Percentiles rank a stretch among this genome's conserved stretches.
These are phyloP conservation scores for Micrastur ruficollis DNA, from an alignment of 2,797 vertebrate genomes.

Conservation along the genomic window DNA sequence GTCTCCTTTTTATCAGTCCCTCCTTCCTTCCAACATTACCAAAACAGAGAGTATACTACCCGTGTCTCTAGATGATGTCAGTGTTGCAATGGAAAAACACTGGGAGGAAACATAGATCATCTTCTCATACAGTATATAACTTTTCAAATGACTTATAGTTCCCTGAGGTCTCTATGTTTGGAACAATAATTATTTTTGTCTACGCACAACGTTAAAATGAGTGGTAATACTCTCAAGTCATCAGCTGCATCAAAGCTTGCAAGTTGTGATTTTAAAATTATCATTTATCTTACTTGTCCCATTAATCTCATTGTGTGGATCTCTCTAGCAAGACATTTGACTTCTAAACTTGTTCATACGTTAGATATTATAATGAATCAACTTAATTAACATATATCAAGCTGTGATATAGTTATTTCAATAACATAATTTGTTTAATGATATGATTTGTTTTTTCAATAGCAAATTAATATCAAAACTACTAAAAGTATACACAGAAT, in stretches of 20 bases:
- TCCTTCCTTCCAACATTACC: background rate
- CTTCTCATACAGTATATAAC: background rate
- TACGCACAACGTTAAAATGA: background rate
- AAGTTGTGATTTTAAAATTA: background rate
- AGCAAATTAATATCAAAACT: background rate
- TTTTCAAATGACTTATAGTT: background rate
- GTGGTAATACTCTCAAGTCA: background rate
- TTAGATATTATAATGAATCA: background rate
- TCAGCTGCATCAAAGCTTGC: background rate
- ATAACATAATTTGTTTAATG: background rate
- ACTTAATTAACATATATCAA: background rate
- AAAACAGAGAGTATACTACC: background rate
- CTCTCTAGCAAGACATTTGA: background rate
- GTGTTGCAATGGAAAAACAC: background rate
- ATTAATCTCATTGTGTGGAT: background rate
- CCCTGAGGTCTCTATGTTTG: background rate
- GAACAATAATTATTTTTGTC: background rate
- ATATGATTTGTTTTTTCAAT: background rate
- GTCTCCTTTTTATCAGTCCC: background rate
- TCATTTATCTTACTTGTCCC: background rate
- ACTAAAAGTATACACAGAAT: background rate
- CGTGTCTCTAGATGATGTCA: background rate
- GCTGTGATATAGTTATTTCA: background rate
- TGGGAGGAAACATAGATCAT: background rate
- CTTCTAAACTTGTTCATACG: background rate